phyloP scores from a whole-genome alignment of 2,113 vertebrate species.

The Ciconia boyciana region DNA sequence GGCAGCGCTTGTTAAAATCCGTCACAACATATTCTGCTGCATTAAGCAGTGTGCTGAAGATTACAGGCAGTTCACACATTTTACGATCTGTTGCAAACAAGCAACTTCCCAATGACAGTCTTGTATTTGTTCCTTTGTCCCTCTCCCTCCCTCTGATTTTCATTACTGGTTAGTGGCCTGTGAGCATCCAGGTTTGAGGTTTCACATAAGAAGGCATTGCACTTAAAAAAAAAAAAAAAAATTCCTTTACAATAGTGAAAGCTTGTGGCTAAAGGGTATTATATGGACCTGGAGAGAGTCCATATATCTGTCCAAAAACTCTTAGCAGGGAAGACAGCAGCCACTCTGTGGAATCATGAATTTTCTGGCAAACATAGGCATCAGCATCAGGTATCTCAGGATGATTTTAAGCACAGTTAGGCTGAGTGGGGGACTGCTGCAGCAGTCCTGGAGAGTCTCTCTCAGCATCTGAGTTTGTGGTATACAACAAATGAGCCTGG shows the following conservation, averaged over 20 bases:
- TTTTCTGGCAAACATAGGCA: not conserved
- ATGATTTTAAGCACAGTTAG: not conserved
- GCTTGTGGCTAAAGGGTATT: not conserved
- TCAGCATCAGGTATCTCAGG: not conserved
- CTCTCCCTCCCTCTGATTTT: not conserved
- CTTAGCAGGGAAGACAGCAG: not conserved
- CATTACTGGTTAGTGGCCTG: not conserved
- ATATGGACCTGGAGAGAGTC: not conserved
- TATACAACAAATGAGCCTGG: not conserved
- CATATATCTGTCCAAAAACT: not conserved
- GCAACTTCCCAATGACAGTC: not conserved
- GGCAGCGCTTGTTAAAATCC: not conserved
- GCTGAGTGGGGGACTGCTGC: not conserved
- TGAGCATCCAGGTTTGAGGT: not conserved
- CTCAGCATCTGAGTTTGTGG: not conserved
- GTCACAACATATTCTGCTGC: slow-evolving; percentile 40
- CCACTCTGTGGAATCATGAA: not conserved
- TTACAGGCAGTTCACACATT: not conserved
- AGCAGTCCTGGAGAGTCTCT: not conserved
- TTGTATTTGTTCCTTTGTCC: not conserved
- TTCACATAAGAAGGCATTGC: not conserved
- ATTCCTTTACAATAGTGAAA: not conserved
- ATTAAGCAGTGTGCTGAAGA: slow-evolving; percentile 12
- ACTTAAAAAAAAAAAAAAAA: not conserved
- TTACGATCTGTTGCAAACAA: slow-evolving; percentile 28